These are phyloP conservation scores for Sebastolobus altivelis DNA, from an alignment of 2,797 vertebrate species.

Conservation along the genomic window DNA sequence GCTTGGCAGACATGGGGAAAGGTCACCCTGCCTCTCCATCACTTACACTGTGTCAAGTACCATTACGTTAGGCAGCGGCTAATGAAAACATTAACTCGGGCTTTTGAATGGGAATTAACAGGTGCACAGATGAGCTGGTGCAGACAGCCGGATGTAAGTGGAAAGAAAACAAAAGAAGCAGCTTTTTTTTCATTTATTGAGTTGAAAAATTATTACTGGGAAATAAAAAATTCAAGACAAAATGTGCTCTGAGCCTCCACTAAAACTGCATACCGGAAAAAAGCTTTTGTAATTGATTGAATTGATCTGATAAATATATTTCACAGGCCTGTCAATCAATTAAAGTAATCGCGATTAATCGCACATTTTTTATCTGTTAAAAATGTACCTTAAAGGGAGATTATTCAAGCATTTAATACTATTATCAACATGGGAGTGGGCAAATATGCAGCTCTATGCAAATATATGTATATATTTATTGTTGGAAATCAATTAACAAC, in stretches of 20 bases:
- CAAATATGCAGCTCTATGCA: too few relatives aligned
- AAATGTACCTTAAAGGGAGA: too few relatives aligned
- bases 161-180: slow-evolving; percentile 46
- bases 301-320: neutral
- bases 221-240: neutral
- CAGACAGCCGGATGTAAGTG: slow-evolving; percentile 5
- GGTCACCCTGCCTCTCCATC: slow-evolving; percentile 84
- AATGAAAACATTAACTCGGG: slow-evolving; percentile 77
- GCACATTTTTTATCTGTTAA: too few relatives aligned
- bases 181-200: slow-evolving; percentile 18
- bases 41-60: slow-evolving; percentile 79
- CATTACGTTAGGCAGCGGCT: slow-evolving; percentile 64
- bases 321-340: too few relatives aligned
- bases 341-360: too few relatives aligned
- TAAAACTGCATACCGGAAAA: neutral
- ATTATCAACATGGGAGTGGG: too few relatives aligned
- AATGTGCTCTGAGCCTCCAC: neutral
- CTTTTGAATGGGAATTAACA: slow-evolving; percentile 75
- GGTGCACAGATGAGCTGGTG: slow-evolving; percentile 60
- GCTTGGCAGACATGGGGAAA: slow-evolving; percentile 80
- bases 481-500: too few relatives aligned
- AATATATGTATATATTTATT: too few relatives aligned
- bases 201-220: slow-evolving; percentile 8
- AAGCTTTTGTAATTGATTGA: neutral
- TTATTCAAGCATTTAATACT: too few relatives aligned